Evolutionary conservation across 2,888 invertebrate genomes (phyloP).

Genomic region (Trachelus iudaicus): DNA sequence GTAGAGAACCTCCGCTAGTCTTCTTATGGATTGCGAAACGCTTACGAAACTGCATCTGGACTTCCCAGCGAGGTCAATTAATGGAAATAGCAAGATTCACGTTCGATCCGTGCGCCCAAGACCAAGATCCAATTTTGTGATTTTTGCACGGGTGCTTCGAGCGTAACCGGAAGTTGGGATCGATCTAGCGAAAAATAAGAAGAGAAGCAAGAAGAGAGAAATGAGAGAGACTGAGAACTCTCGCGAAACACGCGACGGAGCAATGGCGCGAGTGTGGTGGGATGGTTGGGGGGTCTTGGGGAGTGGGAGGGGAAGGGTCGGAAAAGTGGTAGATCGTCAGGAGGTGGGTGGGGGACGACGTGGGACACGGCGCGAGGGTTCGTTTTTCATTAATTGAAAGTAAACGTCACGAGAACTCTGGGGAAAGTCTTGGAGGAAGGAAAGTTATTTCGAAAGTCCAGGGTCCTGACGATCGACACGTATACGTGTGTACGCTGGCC

Average conservation of each 20-base stretch:
- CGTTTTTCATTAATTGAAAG: slow-evolving; percentile 54
- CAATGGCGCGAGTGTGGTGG: not conserved
- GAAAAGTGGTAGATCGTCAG: not conserved
- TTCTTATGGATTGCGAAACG: not conserved
- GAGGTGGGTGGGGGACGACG: not conserved
- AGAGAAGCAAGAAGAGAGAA: slow-evolving; percentile 4
- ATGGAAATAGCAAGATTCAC: not conserved
- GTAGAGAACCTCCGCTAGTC: not conserved
- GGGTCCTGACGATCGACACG: not conserved
- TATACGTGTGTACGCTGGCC: not conserved
- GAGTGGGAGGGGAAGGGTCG: not conserved
- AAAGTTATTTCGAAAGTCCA: slow-evolving; percentile 1
- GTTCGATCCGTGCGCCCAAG: not conserved
- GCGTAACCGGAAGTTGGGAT: not conserved
- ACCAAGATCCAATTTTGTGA: slow-evolving; percentile 2
- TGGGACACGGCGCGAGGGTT: slow-evolving; percentile 10
- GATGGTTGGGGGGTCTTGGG: not conserved
- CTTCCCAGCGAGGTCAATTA: not conserved
- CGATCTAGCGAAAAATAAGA: not conserved
- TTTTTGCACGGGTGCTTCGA: not conserved
- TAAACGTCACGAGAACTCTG: slow-evolving; percentile 36
- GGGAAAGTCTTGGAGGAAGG: not conserved
- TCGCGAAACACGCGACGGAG: not conserved
- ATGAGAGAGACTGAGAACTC: not conserved
- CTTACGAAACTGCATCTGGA: not conserved